Conservation (phyloP, 2,113 vertebrate genomes). For the Gila orcuttii region DNA sequence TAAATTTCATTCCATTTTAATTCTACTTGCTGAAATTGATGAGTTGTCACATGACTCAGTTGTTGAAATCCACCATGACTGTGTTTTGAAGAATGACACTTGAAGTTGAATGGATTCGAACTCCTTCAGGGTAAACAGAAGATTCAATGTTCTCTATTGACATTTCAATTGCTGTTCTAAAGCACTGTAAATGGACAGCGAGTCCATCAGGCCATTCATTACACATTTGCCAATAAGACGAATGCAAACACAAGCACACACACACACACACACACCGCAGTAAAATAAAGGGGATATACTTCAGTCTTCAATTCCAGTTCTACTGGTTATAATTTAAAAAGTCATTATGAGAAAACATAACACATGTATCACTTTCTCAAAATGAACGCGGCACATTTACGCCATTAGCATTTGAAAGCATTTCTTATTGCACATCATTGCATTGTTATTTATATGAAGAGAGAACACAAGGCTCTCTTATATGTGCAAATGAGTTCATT, state of each 20-base stretch:
- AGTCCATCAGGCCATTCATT: constrained; percentile 33
- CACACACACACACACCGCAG: neutral
- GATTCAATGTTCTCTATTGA: constrained; percentile 57
- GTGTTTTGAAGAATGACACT: neutral
- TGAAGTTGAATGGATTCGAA: constrained; percentile 58
- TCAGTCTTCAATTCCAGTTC: constrained; percentile 1
- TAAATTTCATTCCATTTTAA: neutral
- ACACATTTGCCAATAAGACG: constrained; percentile 35
- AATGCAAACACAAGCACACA: neutral
- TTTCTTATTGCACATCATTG: constrained; percentile 25
- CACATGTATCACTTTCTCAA: constrained; percentile 22
- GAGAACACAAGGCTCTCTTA: constrained; percentile 4
- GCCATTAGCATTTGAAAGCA: constrained; percentile 31
- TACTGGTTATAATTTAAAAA: constrained; percentile 18
- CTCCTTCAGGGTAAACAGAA: constrained; percentile 54
- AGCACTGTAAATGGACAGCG: constrained; percentile 54
- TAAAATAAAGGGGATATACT: neutral
- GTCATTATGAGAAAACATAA: constrained; percentile 39
- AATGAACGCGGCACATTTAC: constrained; percentile 25
- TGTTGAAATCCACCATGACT: neutral
- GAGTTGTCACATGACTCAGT: neutral
- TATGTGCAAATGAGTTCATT: constrained; percentile 35
- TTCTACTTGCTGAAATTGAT: neutral
- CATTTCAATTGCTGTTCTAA: constrained; percentile 65
- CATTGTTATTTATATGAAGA: constrained; percentile 26